Evolutionary conservation across 2,797 vertebrate species (phyloP), one percentile per base, ranked within the genome.

Genomic region (Dicrostonyx torquatus): DNA sequence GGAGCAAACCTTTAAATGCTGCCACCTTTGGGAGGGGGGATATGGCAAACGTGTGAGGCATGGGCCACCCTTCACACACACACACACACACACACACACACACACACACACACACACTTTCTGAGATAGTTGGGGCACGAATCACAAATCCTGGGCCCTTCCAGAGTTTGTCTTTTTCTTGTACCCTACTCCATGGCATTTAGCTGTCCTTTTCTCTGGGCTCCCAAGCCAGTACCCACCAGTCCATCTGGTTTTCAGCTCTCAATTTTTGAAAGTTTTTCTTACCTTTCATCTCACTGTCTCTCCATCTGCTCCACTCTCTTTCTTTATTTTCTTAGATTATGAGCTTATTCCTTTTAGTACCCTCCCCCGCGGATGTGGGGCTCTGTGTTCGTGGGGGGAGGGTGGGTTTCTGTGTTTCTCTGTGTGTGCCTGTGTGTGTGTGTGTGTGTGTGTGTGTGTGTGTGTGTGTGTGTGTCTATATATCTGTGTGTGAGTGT

Each of bases 281-380:
- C 58, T 77, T 14, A 37, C 8, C 40, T 86, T 55, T 72, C 15
- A 62, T 86, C 82, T 43, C 26, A 45, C 18, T 18, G 8, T 72
- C 40, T 3, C 26, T 90, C 43, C 62, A 72, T 62, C 73, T 90
- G 64, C 14, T 86, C 53, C 64, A 8, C 22, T 68, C 34, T 34
- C 43, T 64, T 83, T 26, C 80, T 83, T 31, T 20, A 85, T 86
- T 94, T 78, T 78, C 87, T 84, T 68, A 79, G 64, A 86, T 64
- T 86, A 45, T 90, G 43, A 55, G 20, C 26, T 85, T 89, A 62
- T 79, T 72, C n/a, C 12, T 60, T 45, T 60, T 87, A 66, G 62
- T 45, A 48, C 26, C 40, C 3, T 4, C 12, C 55, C 8, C 13
- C 18, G 17, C 34, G 31, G 50, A 13, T 76, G 29, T 50, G 29